Evolutionary conservation across 2,113 vertebrate genomes (phyloP).

Genomic region (Gavialis gangeticus): DNA sequence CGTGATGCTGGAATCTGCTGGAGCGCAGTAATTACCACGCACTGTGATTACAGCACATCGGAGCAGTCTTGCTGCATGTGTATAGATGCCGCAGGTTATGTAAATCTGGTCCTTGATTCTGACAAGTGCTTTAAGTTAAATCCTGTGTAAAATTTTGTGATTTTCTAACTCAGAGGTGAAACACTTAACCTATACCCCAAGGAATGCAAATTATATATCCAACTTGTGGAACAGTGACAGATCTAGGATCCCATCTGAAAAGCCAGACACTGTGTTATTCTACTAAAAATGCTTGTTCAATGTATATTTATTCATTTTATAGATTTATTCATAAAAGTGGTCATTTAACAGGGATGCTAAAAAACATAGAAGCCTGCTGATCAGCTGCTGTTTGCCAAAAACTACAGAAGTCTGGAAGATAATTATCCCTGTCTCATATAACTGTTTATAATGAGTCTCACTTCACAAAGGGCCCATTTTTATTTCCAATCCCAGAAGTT

Average conservation of each 20-base stretch:
- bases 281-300: background rate
- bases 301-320: background rate
- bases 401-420: background rate
- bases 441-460: slow-evolving; percentile 24
- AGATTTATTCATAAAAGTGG: background rate
- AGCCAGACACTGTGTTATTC: background rate
- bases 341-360: background rate
- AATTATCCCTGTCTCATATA: slow-evolving; percentile 49
- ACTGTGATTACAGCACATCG: too few relatives aligned
- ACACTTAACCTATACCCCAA: background rate
- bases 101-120: background rate
- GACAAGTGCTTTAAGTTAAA: background rate
- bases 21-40: too few relatives aligned
- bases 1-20: too few relatives aligned
- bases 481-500: slow-evolving; percentile 29
- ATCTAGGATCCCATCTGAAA: background rate
- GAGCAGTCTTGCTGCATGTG: too few relatives aligned
- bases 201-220: background rate
- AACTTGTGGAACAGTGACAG: background rate
- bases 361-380: background rate
- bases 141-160: background rate
- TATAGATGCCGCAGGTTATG: background rate
- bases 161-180: background rate
- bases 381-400: slow-evolving; percentile 32
- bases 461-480: slow-evolving; percentile 36